phyloP scores from a whole-genome alignment of 2,888 invertebrate genomes.

The Drosophila histrio region DNA sequence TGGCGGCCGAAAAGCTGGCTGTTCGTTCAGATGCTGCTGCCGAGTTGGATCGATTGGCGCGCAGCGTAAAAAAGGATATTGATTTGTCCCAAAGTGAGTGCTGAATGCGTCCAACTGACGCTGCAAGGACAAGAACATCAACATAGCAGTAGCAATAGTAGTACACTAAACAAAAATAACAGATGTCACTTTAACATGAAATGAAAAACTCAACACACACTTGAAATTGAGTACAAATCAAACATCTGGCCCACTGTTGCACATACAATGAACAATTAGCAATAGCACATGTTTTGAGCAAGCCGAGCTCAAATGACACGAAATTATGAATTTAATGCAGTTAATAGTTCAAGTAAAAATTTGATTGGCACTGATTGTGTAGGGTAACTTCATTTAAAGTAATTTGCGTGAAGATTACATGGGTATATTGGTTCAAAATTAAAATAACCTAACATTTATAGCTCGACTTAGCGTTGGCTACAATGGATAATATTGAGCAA shows the following conservation, averaged over 20 bases:
- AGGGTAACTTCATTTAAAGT: conserved; percentile 17
- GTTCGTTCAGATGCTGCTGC: conserved; percentile 96
- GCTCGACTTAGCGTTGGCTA: conserved; percentile 30
- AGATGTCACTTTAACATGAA: not conserved
- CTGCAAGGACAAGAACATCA: conserved; percentile 16
- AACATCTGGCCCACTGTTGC: conserved; percentile 17
- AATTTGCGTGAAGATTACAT: conserved; percentile 17
- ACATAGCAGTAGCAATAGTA: not conserved
- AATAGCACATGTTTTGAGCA: conserved; percentile 12
- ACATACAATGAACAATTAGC: conserved; percentile 38
- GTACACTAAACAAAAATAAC: not conserved
- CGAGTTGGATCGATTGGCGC: conserved; percentile 94
- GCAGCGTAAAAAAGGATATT: conserved; percentile 85
- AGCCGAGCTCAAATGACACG: not conserved
- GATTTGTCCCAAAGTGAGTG: conserved; percentile 84
- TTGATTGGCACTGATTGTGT: conserved; percentile 15
- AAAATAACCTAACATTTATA: conserved; percentile 9
- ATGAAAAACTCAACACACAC: conserved; percentile 8
- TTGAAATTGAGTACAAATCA: not conserved
- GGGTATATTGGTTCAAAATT: not conserved
- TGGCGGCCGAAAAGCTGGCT: conserved; percentile 88
- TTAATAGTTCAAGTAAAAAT: conserved; percentile 1
- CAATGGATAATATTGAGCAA: conserved; percentile 2
- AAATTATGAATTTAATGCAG: not conserved
- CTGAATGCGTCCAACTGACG: conserved; percentile 52